Evolutionary conservation across 2,888 invertebrate species (phyloP).

Genomic region (Branchinecta sandiegonensis): DNA sequence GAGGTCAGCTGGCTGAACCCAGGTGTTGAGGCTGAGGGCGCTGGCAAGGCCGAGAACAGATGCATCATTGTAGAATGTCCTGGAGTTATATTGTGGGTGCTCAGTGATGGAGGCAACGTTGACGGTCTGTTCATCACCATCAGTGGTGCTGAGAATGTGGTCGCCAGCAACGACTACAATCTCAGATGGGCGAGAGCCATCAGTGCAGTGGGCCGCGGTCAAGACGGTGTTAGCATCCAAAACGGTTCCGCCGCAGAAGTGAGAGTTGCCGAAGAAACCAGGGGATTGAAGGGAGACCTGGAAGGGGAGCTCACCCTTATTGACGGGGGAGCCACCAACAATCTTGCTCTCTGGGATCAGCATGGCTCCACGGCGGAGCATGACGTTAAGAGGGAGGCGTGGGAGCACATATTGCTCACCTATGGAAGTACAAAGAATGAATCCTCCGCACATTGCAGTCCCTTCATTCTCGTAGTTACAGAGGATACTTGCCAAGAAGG

Average conservation of each 20-base stretch:
- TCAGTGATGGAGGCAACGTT: constrained; percentile 17
- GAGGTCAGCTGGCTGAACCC: not conserved
- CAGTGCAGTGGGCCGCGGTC: not conserved
- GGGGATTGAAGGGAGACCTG: constrained; percentile 25
- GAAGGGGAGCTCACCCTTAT: constrained; percentile 24
- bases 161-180: constrained; percentile 20
- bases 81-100: constrained; percentile 18
- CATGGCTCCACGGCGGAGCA: constrained; percentile 16
- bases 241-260: constrained; percentile 25
- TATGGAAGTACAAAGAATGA: not conserved
- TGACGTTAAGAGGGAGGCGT: constrained; percentile 20
- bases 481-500: no score
- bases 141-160: constrained; percentile 18
- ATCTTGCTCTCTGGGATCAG: constrained; percentile 20
- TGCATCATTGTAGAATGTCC: constrained; percentile 43
- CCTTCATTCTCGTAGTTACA: no score
- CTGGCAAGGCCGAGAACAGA: constrained; percentile 45
- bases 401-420: constrained; percentile 18
- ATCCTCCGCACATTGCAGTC: no score
- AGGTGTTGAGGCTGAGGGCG: not conserved
- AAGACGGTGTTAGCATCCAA: constrained; percentile 15
- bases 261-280: constrained; percentile 20
- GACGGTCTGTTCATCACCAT: constrained; percentile 21
- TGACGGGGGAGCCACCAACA: constrained; percentile 24
- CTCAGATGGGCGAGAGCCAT: not conserved